Evolutionary conservation across 1,140 invertebrate genomes (phyloP), one percentile per base, ranked within the genome.

Genomic region (Drosophila bocqueti): DNA sequence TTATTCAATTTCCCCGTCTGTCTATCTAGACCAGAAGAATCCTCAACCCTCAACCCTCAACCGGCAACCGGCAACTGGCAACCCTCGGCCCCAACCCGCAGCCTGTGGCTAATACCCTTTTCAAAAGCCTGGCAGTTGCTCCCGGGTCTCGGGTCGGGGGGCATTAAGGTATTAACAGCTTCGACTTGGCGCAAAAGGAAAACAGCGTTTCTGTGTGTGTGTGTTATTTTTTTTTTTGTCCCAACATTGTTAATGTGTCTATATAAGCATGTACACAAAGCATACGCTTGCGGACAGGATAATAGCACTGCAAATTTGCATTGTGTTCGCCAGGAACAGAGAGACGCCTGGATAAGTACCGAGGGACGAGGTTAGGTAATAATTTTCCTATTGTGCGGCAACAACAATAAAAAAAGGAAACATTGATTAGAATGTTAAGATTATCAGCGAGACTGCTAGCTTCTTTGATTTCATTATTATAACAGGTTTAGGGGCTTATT

Each of bases 1-100:
- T 74, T 74, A 74, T 74, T 73, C 68, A 74, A 74, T 74, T 74
- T 74, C 68, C 71, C 67, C 46, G 55, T 74, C 68, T 73, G 71
- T 74, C 68, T 60, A 31, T 73, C 65, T 46, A 52, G 29, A 52
- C 29, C 50, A 29, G 10, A 34, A 15, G 29, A 15, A 36, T 31
- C 50, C 50, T 52, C n/a, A 29, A 29, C 29, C 29, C 29, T 2
- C 24, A 21, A 21, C n/a, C 50, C 50, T 34, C n/a, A 29, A 29
- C 29, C 29, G 5, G 29, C 29, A 29, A 29, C 29, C 29, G 29
- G 29, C 29, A 29, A 7, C 26, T 6, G 26, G 26, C 10, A 31
- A 3, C 9, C 49, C 49, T 3, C 49, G 2, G 2, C 26, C 49
- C 26, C 49, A 1, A 1, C 4, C 26, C 36, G 7, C 13, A 49